Conservation (phyloP, 2,797 vertebrate species). For the Hypotaenidia philippensis region DNA sequence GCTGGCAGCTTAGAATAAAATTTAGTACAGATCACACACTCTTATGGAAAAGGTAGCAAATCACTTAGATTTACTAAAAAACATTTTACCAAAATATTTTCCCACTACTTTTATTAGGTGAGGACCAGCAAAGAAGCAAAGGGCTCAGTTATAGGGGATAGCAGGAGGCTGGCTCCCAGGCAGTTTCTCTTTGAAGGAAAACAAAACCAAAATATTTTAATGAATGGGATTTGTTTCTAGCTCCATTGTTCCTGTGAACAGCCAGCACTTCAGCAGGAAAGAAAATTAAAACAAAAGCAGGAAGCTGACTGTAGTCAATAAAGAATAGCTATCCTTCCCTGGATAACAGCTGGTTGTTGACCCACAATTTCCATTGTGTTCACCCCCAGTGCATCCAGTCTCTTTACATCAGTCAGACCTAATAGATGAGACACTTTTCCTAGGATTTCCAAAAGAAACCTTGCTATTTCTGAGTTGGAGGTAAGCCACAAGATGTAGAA, state of each 20-base stretch:
- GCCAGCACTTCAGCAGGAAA: constrained; percentile 25
- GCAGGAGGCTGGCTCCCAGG: background rate
- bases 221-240: constrained; percentile 9
- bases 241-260: constrained; percentile 41
- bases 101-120: background rate
- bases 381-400: background rate
- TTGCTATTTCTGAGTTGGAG: background rate
- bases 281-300: constrained; percentile 67
- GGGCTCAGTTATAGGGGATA: background rate
- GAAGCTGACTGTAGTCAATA: constrained; percentile 42
- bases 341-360: constrained; percentile 32
- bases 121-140: background rate
- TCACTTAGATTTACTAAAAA: background rate
- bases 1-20: background rate
- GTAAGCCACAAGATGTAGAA: background rate
- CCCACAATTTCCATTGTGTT: background rate
- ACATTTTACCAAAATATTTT: background rate
- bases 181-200: background rate
- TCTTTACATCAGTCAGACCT: background rate
- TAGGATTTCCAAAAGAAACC: background rate
- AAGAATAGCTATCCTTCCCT: constrained; percentile 51
- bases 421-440: background rate
- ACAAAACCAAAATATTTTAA: background rate
- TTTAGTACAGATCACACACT: background rate
- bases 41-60: background rate